A percentile compares a stretch with the other conserved stretches of the same genome.
phyloP scores from a whole-genome alignment of 2,888 invertebrate species.

The Drosophila merina region DNA sequence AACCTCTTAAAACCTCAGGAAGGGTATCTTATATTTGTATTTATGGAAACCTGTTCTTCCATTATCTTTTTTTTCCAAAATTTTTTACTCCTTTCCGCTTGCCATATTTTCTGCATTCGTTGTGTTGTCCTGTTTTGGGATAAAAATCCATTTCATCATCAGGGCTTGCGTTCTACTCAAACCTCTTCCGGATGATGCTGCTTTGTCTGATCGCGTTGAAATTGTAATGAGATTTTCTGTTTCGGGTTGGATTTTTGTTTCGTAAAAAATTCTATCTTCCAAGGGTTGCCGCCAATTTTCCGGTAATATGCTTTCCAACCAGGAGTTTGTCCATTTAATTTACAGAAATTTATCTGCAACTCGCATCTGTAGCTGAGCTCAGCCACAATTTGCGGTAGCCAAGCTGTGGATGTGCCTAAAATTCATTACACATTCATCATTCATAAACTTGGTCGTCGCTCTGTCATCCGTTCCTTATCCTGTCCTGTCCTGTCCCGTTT shows the following conservation, averaged over 20 bases:
- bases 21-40: slow-evolving; percentile 30
- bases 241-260: slow-evolving; percentile 26
- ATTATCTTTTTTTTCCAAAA: slow-evolving; percentile 46
- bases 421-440: slow-evolving; percentile 61
- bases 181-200: slow-evolving; percentile 35
- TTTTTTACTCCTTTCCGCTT: slow-evolving; percentile 30
- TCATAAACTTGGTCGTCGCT: slow-evolving; percentile 24
- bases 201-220: slow-evolving; percentile 81
- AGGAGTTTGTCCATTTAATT: slow-evolving; percentile 80
- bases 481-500: slow-evolving; percentile 52
- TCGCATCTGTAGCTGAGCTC: slow-evolving; percentile 56
- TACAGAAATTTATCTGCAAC: slow-evolving; percentile 81
- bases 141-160: slow-evolving; percentile 80
- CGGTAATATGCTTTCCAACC: slow-evolving; percentile 68
- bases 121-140: slow-evolving; percentile 80
- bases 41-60: slow-evolving; percentile 48
- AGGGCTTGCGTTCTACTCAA: slow-evolving; percentile 69
- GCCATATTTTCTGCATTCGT: slow-evolving; percentile 23
- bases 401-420: slow-evolving; percentile 44
- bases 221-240: slow-evolving; percentile 81
- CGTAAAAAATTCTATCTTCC: slow-evolving; percentile 3
- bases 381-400: slow-evolving; percentile 38
- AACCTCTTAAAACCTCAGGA: background rate
- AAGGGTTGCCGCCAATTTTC: slow-evolving; percentile 70
- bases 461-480: slow-evolving; percentile 1